These are phyloP conservation scores for Anodontia alba DNA, from an alignment of 2,888 invertebrate genomes.

Conservation along the genomic window DNA sequence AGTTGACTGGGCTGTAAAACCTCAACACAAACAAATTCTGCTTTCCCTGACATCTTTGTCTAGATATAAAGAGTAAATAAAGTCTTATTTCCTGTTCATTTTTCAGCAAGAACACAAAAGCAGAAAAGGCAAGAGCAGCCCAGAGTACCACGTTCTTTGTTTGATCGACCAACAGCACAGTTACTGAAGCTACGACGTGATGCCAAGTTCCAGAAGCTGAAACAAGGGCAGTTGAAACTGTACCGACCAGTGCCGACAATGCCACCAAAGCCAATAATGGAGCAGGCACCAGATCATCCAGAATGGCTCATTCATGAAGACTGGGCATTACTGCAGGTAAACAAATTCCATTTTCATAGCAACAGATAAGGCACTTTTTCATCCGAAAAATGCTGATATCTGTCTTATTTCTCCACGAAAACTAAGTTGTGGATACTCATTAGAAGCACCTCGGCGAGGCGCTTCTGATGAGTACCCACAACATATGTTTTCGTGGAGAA, in stretches of 20 bases:
- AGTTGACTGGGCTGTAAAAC: too few relatives aligned
- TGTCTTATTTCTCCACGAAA: too few relatives aligned
- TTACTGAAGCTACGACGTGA: conserved; percentile 92
- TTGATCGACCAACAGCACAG: conserved; percentile 92
- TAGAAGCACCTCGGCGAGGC: too few relatives aligned
- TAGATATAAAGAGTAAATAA: too few relatives aligned
- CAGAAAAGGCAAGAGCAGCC: conserved; percentile 90
- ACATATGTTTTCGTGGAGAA: too few relatives aligned
- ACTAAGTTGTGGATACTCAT: too few relatives aligned
- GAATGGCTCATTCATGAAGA: conserved; percentile 98
- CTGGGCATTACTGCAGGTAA: conserved; percentile 90
- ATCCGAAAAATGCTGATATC: too few relatives aligned
- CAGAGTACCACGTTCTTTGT: conserved; percentile 92
- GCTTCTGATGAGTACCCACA: too few relatives aligned
- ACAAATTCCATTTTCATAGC: not conserved
- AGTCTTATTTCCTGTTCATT: too few relatives aligned
- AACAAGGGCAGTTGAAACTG: conserved; percentile 77
- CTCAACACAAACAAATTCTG: too few relatives aligned
- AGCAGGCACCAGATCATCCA: conserved; percentile 87
- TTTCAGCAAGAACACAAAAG: conserved; percentile 83
- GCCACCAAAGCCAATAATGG: conserved; percentile 70
- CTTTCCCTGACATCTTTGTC: too few relatives aligned
- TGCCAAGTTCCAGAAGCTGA: conserved; percentile 90
- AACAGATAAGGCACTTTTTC: too few relatives aligned
- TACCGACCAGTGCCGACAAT: conserved; percentile 69